A percentile compares a stretch with the other conserved stretches of the same genome.
These are phyloP conservation scores for Agrotis ipsilon DNA, from an alignment of 2,888 invertebrate genomes.

Conservation along the genomic window DNA sequence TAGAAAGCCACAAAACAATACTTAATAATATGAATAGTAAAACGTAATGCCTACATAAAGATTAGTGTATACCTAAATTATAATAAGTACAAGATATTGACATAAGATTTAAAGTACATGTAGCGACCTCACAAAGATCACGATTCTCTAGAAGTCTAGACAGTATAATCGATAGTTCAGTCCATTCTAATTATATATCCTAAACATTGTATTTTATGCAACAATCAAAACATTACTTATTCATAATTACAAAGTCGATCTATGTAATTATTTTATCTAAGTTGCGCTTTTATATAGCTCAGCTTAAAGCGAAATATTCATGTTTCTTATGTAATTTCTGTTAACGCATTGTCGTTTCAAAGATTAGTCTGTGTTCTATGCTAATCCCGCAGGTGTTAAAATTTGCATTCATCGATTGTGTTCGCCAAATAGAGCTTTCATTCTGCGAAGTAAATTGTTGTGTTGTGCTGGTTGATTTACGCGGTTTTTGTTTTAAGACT, in stretches of 20 bases:
- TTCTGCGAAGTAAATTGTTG: constrained; percentile 24
- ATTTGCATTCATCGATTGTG: constrained; percentile 53
- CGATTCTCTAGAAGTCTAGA: neutral
- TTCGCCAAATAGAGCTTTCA: constrained; percentile 36
- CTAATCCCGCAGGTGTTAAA: constrained; percentile 50
- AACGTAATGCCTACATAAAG: too few species aligned
- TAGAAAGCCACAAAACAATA: too few species aligned
- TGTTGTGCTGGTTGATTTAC: constrained; percentile 12
- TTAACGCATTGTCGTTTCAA: constrained; percentile 15
- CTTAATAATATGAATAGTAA: too few species aligned
- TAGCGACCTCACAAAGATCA: too few species aligned
- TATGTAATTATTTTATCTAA: constrained; percentile 49
- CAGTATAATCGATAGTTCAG: neutral
- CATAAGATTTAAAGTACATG: too few species aligned
- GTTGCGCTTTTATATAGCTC: constrained; percentile 33
- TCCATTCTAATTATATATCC: neutral
- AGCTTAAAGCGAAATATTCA: constrained; percentile 10
- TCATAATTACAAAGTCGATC: constrained; percentile 51
- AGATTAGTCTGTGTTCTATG: constrained; percentile 47
- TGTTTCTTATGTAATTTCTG: constrained; percentile 49
- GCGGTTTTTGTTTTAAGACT: neutral
- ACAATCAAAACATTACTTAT: constrained; percentile 51
- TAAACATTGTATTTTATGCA: constrained; percentile 22
- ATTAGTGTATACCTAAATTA: too few species aligned
- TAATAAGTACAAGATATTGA: too few species aligned